Evolutionary conservation across 2,797 vertebrate species (phyloP), one percentile per base, ranked within the genome.

Genomic region (Novumbra hubbsi): DNA sequence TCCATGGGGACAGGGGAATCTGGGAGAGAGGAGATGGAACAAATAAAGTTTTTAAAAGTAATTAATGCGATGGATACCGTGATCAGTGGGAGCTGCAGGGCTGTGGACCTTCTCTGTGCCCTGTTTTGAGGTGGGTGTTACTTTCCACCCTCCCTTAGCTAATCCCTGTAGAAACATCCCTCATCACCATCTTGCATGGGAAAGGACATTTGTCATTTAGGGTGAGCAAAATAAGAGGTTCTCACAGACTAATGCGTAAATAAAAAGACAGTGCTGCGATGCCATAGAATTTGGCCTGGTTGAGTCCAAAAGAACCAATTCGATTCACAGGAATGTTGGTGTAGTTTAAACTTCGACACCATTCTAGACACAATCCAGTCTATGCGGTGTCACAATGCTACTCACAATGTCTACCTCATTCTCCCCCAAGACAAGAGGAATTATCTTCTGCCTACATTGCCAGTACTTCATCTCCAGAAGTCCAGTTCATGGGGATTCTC

Each of bases 281-380:
- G 74, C 30, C 14, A 16, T 3, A 69, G 21, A 5, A 32, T 69
- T 6, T 48, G 67, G 34, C 30, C 24, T 50, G 38, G 63, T n/a
- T 34, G 34, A 32, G 28, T 55, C 71, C 45, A 66, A 60, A 17
- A 3, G 12, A 52, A 63, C 71, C 49, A 50, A 2, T 81, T 81
- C 81, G 71, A 73, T 75, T 83, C 78, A 69, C 34, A 16, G 73
- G 76, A 49, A 79, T 49, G 73, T 60, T 45, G 68, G 21, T 60
- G n/a, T 21, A 11, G 76, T 78, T 62, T 79, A 80, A 86, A 78
- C 88, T 83, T 71, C 85, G 84, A 88, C 88, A 82, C 74, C 62
- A 69, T 89, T 84, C 66, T 50, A 72, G 55, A 62, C 73, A 27
- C 62, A 32, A 50, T 65, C 63, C 71, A 62, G 71, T 65, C 77